Conservation (phyloP, 35 echinoderm and acorn worm species). For the Apostichopus parvimensis region DNA sequence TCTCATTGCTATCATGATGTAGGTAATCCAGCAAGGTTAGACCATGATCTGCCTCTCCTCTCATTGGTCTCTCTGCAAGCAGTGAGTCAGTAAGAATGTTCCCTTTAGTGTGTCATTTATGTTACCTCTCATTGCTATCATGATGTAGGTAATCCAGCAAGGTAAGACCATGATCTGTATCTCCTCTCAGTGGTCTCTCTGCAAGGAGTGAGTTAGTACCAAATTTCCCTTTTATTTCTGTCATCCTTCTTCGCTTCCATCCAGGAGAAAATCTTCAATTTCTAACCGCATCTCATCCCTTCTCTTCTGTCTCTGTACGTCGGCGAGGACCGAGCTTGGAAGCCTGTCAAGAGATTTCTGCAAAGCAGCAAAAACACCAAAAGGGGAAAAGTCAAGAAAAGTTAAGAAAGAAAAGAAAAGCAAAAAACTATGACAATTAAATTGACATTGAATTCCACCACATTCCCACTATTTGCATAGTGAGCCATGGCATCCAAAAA, state of each 20-base stretch:
- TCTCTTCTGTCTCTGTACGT: conserved; percentile 16
- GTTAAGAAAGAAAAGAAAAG: not conserved
- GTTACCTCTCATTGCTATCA: no score
- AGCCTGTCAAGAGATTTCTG: conserved; percentile 5
- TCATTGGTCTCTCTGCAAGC: not conserved
- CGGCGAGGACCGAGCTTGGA: not conserved
- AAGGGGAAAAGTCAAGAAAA: not conserved
- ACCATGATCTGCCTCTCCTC: not conserved
- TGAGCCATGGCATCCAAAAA: no score
- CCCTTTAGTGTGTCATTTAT: no score
- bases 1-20: no score
- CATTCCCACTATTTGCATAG: no score
- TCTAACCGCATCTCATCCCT: conserved; percentile 19
- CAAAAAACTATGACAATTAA: not conserved
- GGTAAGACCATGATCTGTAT: no score
- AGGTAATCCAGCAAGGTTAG: no score
- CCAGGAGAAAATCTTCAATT: conserved; percentile 25
- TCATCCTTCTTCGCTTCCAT: not conserved
- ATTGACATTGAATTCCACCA: no score
- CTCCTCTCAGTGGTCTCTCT: not conserved
- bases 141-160: no score
- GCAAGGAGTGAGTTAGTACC: not conserved
- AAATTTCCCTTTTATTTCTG: not conserved
- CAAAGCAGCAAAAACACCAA: not conserved
- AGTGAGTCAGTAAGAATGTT: not conserved